Evolutionary conservation across 2,113 vertebrate species (phyloP).

Genomic region (Dissostichus mawsoni): DNA sequence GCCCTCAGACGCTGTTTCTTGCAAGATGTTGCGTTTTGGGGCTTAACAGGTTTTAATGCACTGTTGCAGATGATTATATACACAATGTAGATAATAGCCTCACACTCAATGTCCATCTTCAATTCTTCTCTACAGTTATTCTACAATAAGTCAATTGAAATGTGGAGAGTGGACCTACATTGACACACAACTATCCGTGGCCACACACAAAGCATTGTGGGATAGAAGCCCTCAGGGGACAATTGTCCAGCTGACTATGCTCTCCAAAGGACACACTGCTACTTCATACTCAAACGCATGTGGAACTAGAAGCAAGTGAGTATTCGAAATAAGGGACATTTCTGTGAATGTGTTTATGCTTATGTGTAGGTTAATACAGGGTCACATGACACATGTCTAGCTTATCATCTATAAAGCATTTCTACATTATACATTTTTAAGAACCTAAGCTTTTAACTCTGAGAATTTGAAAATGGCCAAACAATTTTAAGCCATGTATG

Average conservation of each 20-base stretch:
- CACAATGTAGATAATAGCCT: background rate
- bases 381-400: background rate
- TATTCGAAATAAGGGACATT: background rate
- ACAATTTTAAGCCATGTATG: background rate
- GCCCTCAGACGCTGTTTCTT: no score
- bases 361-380: background rate
- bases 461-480: background rate
- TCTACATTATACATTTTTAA: background rate
- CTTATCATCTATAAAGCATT: background rate
- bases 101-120: background rate
- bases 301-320: background rate
- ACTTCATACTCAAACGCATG: conserved; percentile 13
- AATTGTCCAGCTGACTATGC: conserved; percentile 20
- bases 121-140: background rate
- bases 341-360: background rate
- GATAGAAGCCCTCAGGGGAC: conserved; percentile 26
- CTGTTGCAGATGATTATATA: background rate
- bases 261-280: conserved; percentile 28
- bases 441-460: background rate
- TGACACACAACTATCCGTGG: conserved; percentile 2
- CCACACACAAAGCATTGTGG: conserved; percentile 17
- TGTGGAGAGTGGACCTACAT: background rate
- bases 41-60: no score
- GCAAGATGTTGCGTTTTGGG: no score
- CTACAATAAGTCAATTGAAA: background rate